Evolutionary conservation across 2,797 vertebrate species (phyloP).

Genomic region (Alca torda): DNA sequence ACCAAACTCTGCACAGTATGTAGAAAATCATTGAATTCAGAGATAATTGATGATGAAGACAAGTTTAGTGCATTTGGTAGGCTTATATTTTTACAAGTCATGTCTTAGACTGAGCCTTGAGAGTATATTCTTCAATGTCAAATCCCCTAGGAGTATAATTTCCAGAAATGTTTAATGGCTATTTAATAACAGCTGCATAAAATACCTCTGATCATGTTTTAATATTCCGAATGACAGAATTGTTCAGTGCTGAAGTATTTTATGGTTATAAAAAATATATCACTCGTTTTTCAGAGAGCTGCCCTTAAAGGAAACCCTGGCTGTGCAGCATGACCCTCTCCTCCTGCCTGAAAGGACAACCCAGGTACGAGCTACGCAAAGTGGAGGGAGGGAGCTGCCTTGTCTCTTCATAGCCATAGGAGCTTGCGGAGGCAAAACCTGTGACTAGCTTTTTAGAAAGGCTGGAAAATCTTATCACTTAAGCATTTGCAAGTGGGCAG

Average conservation of each 20-base stretch:
- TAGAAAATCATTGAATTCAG: not conserved
- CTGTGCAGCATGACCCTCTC: not conserved
- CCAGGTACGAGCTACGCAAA: not conserved
- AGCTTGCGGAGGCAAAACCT: not conserved
- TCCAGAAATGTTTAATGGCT: slow-evolving; percentile 46
- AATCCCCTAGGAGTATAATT: not conserved
- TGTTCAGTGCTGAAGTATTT: not conserved
- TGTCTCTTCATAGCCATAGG: not conserved
- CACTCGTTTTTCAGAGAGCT: not conserved
- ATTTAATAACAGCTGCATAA: slow-evolving; percentile 53
- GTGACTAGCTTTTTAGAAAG: not conserved
- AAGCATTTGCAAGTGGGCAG: not conserved
- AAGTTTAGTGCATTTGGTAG: not conserved
- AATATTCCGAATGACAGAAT: not conserved
- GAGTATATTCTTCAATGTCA: slow-evolving; percentile 25
- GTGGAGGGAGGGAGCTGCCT: not conserved
- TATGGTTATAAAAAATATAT: not conserved
- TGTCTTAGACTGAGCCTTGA: not conserved
- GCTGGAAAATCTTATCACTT: not conserved
- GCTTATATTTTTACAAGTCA: slow-evolving; percentile 22
- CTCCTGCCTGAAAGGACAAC: not conserved
- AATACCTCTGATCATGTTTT: slow-evolving; percentile 35
- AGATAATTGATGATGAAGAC: not conserved
- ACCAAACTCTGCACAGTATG: not conserved
- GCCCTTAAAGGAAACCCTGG: not conserved